These are phyloP conservation scores for Leuctra nigra DNA, from an alignment of 2,888 invertebrate species.

Conservation along the genomic window DNA sequence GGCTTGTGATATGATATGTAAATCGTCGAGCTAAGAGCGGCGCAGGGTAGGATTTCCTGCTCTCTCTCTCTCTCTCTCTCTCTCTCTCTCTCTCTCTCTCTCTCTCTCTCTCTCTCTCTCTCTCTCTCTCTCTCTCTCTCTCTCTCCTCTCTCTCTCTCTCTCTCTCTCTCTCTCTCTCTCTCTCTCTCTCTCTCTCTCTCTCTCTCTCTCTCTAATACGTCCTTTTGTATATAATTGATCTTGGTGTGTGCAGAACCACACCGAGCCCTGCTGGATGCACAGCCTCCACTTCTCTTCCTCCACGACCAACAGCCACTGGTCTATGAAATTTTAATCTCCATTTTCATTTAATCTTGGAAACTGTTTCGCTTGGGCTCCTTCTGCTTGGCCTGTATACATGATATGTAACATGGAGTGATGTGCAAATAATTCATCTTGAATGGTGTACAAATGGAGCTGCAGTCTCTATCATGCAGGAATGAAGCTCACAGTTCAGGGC, in stretches of 20 bases:
- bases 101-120: neutral
- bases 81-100: neutral
- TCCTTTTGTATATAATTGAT: slow-evolving; percentile 5
- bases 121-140: neutral
- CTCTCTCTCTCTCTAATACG: neutral
- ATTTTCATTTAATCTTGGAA: slow-evolving; percentile 27
- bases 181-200: neutral
- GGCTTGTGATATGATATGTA: neutral
- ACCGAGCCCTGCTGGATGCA: neutral
- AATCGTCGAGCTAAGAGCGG: neutral
- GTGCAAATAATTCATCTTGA: slow-evolving; percentile 16
- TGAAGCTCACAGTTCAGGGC: slow-evolving; percentile 1
- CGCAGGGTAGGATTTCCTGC: neutral
- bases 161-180: slow-evolving; percentile 12
- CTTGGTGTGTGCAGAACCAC: neutral
- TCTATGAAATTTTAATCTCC: slow-evolving; percentile 28
- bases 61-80: neutral
- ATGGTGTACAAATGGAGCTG: slow-evolving; percentile 4
- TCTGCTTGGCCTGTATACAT: neutral
- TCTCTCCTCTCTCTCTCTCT: neutral
- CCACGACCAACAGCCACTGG: slow-evolving; percentile 13
- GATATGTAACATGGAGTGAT: neutral
- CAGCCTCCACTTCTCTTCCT: neutral
- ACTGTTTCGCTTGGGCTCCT: slow-evolving; percentile 14
- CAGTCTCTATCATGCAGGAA: neutral